These are phyloP conservation scores for Molossus alvarezi DNA, from an alignment of 2,797 vertebrate genomes.

Conservation along the genomic window DNA sequence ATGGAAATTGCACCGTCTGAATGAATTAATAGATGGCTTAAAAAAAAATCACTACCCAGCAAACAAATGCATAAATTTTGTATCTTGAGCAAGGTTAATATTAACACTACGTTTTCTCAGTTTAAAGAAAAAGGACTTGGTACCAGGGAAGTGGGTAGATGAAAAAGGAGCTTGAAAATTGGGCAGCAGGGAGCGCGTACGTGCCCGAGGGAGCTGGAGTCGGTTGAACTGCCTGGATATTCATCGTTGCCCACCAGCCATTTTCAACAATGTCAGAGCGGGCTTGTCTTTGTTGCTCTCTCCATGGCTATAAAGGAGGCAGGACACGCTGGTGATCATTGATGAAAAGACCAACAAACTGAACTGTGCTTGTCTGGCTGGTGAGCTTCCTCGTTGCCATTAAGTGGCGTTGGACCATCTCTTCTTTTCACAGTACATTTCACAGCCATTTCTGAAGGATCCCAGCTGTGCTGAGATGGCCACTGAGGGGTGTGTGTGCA, in stretches of 20 bases:
- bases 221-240: not conserved
- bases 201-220: not conserved
- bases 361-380: not conserved
- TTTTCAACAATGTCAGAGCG: not conserved
- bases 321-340: not conserved
- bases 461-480: constrained; percentile 57
- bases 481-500: not conserved
- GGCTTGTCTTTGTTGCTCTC: not conserved
- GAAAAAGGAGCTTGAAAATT: not conserved
- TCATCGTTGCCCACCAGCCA: not conserved
- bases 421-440: constrained; percentile 62
- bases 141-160: not conserved
- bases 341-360: constrained; percentile 51
- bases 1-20: constrained; percentile 84
- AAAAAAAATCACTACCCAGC: constrained; percentile 65
- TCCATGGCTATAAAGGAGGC: not conserved
- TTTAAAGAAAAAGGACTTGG: not conserved
- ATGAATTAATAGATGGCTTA: constrained; percentile 84
- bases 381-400: not conserved
- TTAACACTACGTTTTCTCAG: constrained; percentile 31
- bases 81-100: constrained; percentile 63
- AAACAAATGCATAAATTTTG: constrained; percentile 84
- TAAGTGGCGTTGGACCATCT: not conserved
- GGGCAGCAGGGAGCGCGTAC: not conserved
- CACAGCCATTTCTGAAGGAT: constrained; percentile 46